Evolutionary conservation across 2,888 invertebrate genomes (phyloP), one percentile per base, ranked within the genome.

Genomic region (Trissonchulus sp.): DNA sequence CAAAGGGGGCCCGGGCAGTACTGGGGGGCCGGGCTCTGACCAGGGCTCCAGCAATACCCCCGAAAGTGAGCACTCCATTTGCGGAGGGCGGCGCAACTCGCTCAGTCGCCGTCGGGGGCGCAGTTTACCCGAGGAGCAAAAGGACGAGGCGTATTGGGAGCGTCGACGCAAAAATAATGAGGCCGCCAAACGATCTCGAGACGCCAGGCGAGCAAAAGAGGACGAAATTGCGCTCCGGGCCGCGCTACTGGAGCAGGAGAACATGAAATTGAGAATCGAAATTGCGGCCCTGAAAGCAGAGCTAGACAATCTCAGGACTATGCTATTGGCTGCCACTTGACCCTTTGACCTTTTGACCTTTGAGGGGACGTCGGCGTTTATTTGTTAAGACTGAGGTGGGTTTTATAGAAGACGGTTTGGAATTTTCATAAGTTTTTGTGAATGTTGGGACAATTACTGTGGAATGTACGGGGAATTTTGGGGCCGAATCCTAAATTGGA

Each of bases 131-230:
- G 85, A 85, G 33, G 83, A 83, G 2, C 81, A 84, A 75, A 88
- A 92, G 81, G 93, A 94, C 83, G 91, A 91, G 1, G 90, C 91
- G 0, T 97, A 97, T 84, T 91, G 91, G 87, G 94, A 93, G 81
- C 89, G 94, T 75, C 87, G 96, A 15, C 89, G 92, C 79, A 93
- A 93, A 83, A 97, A 97, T 85, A 97, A 97, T 84, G 92, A 91
- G 78, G 96, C 97, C 0, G 97, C 97, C 0, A 97, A 97, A 85
- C 89, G 94, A 80, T 95, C 94, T 0, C 88, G 97, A 1, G 96
- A 97, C 82, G 90, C 93, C 0, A 88, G 97, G 76, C 88, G 94
- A 80, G 90, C 92, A 65, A 92, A 95, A 81, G 96, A 97, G 84
- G 93, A 95, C 79, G 93, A 94, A 80, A 90, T 95, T 73, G 93